Conservation (phyloP, 2,888 invertebrate genomes). For the Eupithecia exiguata region DNA sequence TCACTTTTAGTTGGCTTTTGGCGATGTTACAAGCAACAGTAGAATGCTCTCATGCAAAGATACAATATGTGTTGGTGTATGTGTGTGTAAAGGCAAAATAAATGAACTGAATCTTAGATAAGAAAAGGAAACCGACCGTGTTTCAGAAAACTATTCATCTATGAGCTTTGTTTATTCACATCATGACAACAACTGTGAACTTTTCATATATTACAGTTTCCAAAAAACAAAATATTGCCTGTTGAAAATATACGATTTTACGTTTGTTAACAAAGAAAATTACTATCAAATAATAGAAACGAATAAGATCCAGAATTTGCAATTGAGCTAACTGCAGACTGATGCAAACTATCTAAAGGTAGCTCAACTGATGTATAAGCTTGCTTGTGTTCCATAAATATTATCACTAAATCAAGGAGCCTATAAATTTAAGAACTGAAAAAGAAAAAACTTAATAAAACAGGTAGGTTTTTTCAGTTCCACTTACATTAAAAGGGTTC, state of each 20-base stretch:
- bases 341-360: no score
- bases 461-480: background rate
- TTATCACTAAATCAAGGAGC: background rate
- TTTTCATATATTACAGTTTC: no score
- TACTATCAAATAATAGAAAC: no score
- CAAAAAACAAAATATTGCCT: background rate
- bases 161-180: background rate
- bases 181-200: no score
- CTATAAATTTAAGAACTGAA: background rate
- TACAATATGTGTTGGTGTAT: background rate
- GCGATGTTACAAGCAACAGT: slow-evolving; percentile 10
- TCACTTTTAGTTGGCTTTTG: slow-evolving; percentile 25
- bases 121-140: background rate
- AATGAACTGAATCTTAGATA: background rate
- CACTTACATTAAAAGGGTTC: background rate
- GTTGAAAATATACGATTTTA: background rate
- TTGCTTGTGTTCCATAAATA: background rate
- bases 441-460: background rate
- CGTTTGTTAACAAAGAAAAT: background rate
- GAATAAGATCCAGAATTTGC: no score
- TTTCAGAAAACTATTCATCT: background rate
- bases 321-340: no score
- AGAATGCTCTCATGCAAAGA: background rate
- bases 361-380: no score
- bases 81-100: background rate